These are phyloP conservation scores for Vidua macroura DNA, from an alignment of 2,113 vertebrate genomes.

Conservation along the genomic window DNA sequence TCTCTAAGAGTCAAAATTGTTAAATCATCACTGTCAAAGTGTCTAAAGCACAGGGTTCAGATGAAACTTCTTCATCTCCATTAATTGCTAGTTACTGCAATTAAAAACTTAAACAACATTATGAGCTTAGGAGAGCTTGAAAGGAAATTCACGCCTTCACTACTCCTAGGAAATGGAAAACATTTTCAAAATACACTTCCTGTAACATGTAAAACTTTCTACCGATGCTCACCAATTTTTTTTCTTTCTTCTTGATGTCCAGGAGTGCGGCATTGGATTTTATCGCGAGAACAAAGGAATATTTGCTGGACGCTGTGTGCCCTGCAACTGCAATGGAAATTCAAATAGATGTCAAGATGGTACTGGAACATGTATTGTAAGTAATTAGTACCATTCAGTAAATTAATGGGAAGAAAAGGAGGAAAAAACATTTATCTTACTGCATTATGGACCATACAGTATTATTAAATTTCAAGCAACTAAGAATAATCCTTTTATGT, in stretches of 20 bases:
- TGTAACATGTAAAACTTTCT: neutral
- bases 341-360: conserved; percentile 83
- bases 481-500: neutral
- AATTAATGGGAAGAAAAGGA: neutral
- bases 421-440: neutral
- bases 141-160: neutral
- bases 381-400: conserved; percentile 46
- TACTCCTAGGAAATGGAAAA: neutral
- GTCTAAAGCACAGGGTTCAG: neutral
- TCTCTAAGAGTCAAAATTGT: neutral
- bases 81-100: neutral
- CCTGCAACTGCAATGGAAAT: conserved; percentile 87
- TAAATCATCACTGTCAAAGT: neutral
- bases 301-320: conserved; percentile 78
- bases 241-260: neutral
- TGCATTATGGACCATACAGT: neutral
- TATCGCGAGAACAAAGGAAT: conserved; percentile 77
- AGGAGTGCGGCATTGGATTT: conserved; percentile 86
- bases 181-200: neutral
- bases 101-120: neutral
- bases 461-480: neutral
- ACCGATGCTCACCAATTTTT: neutral
- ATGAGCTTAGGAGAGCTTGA: neutral
- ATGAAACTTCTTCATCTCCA: neutral
- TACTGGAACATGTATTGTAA: conserved; percentile 89